Evolutionary conservation across 2,888 invertebrate species (phyloP).

Genomic region (Coleophora deauratella): DNA sequence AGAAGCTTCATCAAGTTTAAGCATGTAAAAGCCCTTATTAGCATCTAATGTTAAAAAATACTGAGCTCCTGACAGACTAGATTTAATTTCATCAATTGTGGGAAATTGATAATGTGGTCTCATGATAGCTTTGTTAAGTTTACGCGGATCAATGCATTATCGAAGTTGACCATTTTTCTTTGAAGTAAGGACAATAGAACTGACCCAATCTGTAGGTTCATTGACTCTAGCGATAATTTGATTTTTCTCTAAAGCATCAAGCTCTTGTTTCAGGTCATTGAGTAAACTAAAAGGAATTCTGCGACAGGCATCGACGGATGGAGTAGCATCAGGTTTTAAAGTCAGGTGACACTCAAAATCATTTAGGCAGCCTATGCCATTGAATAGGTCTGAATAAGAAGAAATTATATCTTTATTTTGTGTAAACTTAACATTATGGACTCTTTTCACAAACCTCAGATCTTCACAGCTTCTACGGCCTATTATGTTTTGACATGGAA

Average conservation of each 20-base stretch:
- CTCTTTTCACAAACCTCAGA: no score
- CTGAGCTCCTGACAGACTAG: slow-evolving; percentile 9
- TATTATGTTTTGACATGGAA: no score
- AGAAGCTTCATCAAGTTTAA: slow-evolving; percentile 8
- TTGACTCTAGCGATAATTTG: background rate
- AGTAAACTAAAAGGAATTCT: no score
- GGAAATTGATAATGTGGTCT: slow-evolving; percentile 19
- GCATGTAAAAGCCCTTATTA: slow-evolving; percentile 19
- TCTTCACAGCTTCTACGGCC: no score
- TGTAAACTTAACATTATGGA: no score
- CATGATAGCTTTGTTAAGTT: slow-evolving; percentile 17
- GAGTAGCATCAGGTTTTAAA: no score
- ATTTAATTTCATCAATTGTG: slow-evolving; percentile 15
- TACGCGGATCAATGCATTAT: slow-evolving; percentile 18
- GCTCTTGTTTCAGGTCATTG: slow-evolving; percentile 2
- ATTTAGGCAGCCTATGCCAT: no score
- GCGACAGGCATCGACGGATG: no score
- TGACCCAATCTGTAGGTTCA: slow-evolving; percentile 12
- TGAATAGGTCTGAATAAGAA: no score
- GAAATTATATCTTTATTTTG: no score
- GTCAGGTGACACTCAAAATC: no score
- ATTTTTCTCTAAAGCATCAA: slow-evolving; percentile 1
- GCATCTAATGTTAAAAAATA: slow-evolving; percentile 17
- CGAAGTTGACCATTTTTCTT: slow-evolving; percentile 17
- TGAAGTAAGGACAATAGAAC: slow-evolving; percentile 12